phyloP scores from a whole-genome alignment of 1,140 invertebrate species.

The Eupristina koningsbergeri region DNA sequence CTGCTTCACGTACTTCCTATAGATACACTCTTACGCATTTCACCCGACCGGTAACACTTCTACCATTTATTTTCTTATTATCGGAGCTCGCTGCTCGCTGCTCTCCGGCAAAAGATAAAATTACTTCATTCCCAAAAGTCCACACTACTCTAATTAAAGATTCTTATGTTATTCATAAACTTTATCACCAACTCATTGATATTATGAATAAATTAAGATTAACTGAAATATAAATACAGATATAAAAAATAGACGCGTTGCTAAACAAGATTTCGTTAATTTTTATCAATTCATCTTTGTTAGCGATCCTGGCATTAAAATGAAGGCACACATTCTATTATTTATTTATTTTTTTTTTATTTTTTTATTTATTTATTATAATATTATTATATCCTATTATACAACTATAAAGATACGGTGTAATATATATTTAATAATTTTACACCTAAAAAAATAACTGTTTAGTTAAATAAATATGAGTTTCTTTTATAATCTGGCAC shows the following conservation, averaged over 20 bases:
- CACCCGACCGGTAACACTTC: background rate
- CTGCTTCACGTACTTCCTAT: background rate
- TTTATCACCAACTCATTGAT: background rate
- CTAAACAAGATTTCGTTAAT: background rate
- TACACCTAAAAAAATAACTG: too few species aligned
- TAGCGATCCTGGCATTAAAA: too few species aligned
- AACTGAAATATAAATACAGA: too few species aligned
- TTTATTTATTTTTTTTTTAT: too few species aligned
- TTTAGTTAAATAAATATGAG: slow-evolving; percentile 8
- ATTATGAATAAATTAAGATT: slow-evolving; percentile 10
- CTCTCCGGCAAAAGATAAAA: background rate
- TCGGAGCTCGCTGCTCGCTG: background rate
- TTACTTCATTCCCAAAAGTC: background rate
- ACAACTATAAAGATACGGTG: too few species aligned
- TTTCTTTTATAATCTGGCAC: slow-evolving; percentile 7
- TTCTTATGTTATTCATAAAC: background rate
- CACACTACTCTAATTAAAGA: background rate
- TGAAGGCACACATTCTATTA: too few species aligned
- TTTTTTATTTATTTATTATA: too few species aligned
- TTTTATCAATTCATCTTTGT: too few species aligned
- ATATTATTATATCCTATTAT: too few species aligned
- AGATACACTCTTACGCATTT: background rate
- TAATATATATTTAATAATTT: too few species aligned
- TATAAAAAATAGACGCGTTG: background rate
- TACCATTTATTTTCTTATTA: background rate